These are phyloP conservation scores for Poeciliopsis occidentalis DNA, from an alignment of 2,113 vertebrate species.

Conservation along the genomic window DNA sequence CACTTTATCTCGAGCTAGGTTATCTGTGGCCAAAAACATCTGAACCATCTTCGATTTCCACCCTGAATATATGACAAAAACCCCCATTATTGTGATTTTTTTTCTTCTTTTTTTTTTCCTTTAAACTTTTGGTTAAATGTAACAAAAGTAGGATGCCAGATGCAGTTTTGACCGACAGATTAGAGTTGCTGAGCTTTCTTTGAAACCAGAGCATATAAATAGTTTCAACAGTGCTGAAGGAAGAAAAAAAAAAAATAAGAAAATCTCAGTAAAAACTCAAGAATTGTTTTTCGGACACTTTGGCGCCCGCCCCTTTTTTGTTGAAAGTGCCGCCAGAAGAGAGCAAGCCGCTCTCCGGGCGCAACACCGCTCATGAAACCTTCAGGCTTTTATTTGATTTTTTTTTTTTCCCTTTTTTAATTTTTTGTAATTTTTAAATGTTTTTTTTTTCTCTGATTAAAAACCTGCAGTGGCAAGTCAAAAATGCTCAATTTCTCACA, in stretches of 20 bases:
- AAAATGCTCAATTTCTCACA: constrained; percentile 33
- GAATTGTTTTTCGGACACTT: constrained; percentile 35
- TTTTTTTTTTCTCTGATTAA: constrained; percentile 17
- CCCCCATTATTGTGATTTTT: background rate
- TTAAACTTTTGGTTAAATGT: background rate
- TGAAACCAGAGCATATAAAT: background rate
- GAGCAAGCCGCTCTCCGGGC: constrained; percentile 67
- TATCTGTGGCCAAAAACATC: background rate
- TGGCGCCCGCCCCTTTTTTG: constrained; percentile 7
- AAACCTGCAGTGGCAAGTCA: constrained; percentile 26
- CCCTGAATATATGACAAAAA: background rate
- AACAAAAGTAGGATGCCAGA: constrained; percentile 5
- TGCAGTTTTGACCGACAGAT: constrained; percentile 47
- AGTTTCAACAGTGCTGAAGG: constrained; percentile 32
- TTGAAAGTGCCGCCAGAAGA: constrained; percentile 40
- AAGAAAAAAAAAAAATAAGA: background rate
- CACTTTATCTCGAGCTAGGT: constrained; percentile 4
- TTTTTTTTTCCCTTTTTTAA: background rate
- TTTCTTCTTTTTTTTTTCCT: too few relatives aligned
- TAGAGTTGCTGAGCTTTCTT: constrained; percentile 57
- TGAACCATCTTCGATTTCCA: constrained; percentile 5
- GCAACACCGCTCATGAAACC: constrained; percentile 7
- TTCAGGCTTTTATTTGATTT: background rate
- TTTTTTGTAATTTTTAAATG: too few relatives aligned
- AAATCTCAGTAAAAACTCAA: constrained; percentile 18